A percentile compares a stretch with the other conserved stretches of the same genome.
phyloP scores from a whole-genome alignment of 2,113 vertebrate species.

The Mormyrus iriodes region DNA sequence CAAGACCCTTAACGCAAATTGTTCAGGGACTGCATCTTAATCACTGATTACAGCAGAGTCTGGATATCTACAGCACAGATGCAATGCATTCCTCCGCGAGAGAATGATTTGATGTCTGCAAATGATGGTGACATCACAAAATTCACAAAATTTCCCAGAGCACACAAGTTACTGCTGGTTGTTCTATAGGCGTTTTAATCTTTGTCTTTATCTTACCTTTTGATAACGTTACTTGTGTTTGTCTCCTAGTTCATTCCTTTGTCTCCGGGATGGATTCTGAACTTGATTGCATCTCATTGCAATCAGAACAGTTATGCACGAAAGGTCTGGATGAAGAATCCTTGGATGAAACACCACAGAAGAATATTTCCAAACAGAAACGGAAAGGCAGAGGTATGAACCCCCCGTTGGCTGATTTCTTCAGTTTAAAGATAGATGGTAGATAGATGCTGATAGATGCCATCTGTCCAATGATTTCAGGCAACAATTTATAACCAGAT shows the following conservation, averaged over 20 bases:
- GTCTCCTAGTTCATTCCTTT: slow-evolving; percentile 58
- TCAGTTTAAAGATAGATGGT: no score
- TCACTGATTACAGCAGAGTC: not conserved
- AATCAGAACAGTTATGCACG: slow-evolving; percentile 56
- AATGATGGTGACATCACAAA: not conserved
- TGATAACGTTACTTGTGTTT: not conserved
- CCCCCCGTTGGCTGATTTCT: no score
- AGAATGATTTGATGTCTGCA: not conserved
- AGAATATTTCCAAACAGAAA: slow-evolving; percentile 58
- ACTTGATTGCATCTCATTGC: slow-evolving; percentile 57
- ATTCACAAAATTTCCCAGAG: not conserved
- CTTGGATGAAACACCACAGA: slow-evolving; percentile 64
- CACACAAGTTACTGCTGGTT: not conserved
- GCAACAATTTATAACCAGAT: not conserved
- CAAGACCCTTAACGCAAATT: not conserved
- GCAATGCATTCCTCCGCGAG: not conserved
- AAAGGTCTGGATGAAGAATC: slow-evolving; percentile 61
- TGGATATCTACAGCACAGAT: not conserved
- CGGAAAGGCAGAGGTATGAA: slow-evolving; percentile 73
- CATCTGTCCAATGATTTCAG: not conserved
- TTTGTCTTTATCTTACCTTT: no score
- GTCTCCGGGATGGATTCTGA: slow-evolving; percentile 61
- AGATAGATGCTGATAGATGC: not conserved
- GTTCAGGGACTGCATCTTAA: not conserved
- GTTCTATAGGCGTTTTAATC: not conserved